Conservation (phyloP, 2,113 vertebrate genomes). For the Tonatia bakeri region DNA sequence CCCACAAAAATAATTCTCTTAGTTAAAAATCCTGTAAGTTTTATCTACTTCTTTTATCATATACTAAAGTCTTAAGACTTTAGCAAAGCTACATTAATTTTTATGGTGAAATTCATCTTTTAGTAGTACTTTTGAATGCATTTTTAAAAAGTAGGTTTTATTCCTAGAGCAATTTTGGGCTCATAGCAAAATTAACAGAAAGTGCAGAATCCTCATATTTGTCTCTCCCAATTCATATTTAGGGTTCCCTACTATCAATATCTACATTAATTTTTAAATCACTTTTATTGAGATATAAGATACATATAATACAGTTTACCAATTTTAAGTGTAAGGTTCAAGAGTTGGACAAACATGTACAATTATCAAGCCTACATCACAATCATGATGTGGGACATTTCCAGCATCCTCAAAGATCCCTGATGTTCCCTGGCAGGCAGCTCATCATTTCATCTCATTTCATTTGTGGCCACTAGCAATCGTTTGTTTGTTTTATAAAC, state of each 20-base stretch:
- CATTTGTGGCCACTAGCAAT: not conserved
- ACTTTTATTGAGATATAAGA: not conserved
- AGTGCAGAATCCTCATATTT: not conserved
- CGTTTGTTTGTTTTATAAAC: not conserved
- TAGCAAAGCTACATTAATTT: not conserved
- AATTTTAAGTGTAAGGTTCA: not conserved
- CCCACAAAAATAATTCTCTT: not conserved
- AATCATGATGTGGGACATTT: not conserved
- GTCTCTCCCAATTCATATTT: rapidly evolving
- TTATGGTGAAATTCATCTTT: not conserved
- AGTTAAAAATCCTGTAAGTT: not conserved
- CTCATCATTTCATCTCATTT: not conserved
- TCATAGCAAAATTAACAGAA: not conserved
- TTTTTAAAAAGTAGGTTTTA: not conserved
- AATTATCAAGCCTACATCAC: no score
- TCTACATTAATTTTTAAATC: not conserved
- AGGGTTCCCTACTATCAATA: not conserved
- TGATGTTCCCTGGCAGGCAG: not conserved
- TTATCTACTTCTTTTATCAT: not conserved
- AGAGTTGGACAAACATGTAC: not conserved
- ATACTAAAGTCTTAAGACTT: not conserved
- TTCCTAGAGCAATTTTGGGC: not conserved
- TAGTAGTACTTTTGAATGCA: not conserved
- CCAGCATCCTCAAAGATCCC: not conserved
- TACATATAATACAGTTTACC: not conserved